Conservation (phyloP, 2,797 vertebrate species). For the Smutsia gigantea region DNA sequence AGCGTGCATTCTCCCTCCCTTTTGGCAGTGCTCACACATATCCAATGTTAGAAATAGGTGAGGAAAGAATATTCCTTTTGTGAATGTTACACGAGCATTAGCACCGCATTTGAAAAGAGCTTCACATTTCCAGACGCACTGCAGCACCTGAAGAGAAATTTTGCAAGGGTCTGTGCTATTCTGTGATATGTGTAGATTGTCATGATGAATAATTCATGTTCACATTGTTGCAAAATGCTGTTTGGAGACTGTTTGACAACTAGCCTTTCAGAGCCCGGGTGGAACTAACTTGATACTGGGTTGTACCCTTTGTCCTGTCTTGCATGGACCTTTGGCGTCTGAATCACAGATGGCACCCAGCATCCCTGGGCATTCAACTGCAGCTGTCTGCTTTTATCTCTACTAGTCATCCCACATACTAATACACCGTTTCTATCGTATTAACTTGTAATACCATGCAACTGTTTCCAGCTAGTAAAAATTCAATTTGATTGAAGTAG, state of each 20-base stretch:
- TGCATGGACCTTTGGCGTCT: neutral
- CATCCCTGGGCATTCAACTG: neutral
- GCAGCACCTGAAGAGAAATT: neutral
- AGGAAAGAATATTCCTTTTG: conserved; percentile 32
- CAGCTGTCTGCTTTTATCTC: conserved; percentile 5
- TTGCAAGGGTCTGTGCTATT: neutral
- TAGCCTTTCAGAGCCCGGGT: neutral
- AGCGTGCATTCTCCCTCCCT: neutral
- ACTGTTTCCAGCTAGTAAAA: conserved; percentile 18
- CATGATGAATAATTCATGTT: conserved; percentile 15
- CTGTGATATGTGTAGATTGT: neutral
- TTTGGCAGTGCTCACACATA: neutral
- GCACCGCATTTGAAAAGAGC: conserved; percentile 27
- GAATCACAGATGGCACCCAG: neutral
- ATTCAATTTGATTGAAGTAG: conserved; percentile 42
- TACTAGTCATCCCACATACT: neutral
- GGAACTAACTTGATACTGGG: neutral
- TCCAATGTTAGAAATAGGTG: conserved; percentile 44
- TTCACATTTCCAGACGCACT: conserved; percentile 3
- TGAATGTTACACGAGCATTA: neutral
- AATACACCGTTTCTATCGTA: neutral
- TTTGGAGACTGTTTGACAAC: neutral
- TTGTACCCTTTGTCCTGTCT: neutral
- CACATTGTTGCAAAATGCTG: conserved; percentile 22
- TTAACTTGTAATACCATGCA: neutral